Conservation (phyloP, 53 echinoderm and acorn worm genomes). For the Holothuria leucospilota region DNA sequence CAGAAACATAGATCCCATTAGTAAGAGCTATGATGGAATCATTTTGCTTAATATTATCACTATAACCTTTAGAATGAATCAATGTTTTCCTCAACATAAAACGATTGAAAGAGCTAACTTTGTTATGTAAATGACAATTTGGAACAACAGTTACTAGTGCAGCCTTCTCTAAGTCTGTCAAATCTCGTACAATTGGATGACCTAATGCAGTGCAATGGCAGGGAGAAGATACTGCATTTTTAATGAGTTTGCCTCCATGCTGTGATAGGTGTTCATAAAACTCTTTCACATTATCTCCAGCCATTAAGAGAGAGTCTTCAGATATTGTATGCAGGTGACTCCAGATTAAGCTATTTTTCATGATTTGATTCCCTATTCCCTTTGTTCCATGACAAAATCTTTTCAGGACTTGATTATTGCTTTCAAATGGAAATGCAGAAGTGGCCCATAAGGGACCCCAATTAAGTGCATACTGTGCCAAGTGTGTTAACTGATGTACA, state of each 20-base stretch:
- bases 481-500: constrained; percentile 58
- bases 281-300: not conserved
- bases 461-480: constrained; percentile 60
- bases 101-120: too few relatives aligned
- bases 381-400: constrained; percentile 45
- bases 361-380: constrained; percentile 65
- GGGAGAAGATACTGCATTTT: not conserved
- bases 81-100: constrained; percentile 12
- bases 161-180: constrained; percentile 7
- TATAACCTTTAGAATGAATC: constrained; percentile 10
- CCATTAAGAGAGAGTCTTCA: too few relatives aligned
- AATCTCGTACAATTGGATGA: too few relatives aligned
- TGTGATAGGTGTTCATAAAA: not conserved
- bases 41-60: constrained; percentile 9
- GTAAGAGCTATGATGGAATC: not conserved
- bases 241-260: not conserved
- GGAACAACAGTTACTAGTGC: not conserved
- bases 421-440: constrained; percentile 72
- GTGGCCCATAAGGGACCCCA: too few relatives aligned
- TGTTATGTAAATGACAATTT: too few relatives aligned
- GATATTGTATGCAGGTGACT: not conserved
- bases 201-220: too few relatives aligned
- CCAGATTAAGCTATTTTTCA: constrained; percentile 11
- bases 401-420: constrained; percentile 46
- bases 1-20: not conserved